These are phyloP conservation scores for Zaprionus capensis DNA, from an alignment of 1,140 invertebrate genomes.

Conservation along the genomic window DNA sequence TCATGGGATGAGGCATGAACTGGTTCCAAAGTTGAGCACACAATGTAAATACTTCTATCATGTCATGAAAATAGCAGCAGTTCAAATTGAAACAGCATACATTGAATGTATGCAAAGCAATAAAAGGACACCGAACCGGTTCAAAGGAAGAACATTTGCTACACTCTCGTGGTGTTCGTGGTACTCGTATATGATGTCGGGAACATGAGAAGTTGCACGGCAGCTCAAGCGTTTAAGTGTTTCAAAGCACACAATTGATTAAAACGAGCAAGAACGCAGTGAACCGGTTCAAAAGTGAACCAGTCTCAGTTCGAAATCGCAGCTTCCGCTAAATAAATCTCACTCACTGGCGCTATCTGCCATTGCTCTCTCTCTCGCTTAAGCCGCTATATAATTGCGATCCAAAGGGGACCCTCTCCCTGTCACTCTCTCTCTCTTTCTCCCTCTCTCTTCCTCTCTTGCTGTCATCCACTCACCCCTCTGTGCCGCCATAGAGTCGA, in stretches of 20 bases:
- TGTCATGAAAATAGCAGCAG: too few relatives aligned
- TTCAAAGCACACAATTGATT: too few relatives aligned
- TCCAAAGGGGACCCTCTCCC: neutral
- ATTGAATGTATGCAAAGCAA: too few relatives aligned
- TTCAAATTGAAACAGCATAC: too few relatives aligned
- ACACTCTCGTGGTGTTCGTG: too few relatives aligned
- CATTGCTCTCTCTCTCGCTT: neutral
- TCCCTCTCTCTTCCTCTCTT: neutral
- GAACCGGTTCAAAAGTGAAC: constrained; percentile 1
- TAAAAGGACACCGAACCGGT: neutral
- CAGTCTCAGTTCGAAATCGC: neutral
- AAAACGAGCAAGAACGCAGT: neutral
- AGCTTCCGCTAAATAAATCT: constrained; percentile 1
- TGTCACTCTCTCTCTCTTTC: neutral
- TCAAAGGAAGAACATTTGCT: neutral
- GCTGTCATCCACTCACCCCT: neutral
- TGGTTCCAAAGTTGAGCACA: too few relatives aligned
- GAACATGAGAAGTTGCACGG: too few relatives aligned
- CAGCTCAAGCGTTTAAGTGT: too few relatives aligned
- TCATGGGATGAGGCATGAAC: too few relatives aligned
- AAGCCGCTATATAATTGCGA: constrained; percentile 5
- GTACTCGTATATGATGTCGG: too few relatives aligned
- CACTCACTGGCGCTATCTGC: neutral
- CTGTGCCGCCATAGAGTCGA: constrained; percentile 43
- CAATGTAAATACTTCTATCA: too few relatives aligned